Base-by-base conservation (phyloP, 2,797 vertebrate genomes). In the Propithecus perrieri region DNA sequence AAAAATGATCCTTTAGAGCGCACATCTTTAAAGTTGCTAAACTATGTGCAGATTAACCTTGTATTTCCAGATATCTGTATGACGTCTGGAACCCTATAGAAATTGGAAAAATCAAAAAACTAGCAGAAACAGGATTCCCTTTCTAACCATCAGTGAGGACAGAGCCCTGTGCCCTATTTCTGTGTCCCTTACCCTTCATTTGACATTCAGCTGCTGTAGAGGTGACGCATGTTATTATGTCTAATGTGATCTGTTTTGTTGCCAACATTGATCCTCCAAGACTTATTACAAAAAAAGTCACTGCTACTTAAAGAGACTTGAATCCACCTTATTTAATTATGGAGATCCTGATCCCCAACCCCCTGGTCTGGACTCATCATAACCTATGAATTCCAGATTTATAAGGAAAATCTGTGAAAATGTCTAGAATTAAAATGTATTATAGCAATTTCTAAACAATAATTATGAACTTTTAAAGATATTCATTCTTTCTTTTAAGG, bases 351-450 rank as follows among this genome's bases (percentile, higher is more conserved):
- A 41, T 67, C 46, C 18, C 18, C 28, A 53, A 35, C 5, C 2
- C 46, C 7, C 17, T 91, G 2, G 1, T 74, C 35, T 69, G 33
- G 35, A 61, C 28, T 65, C 24, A 9, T 69, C 7, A 50, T 78
- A 38, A 57, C 35, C 50, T 76, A 72, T 38, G 35, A 63, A 89
- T 71, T 89, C 46, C 59, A 76, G 69, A 80, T 76, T 71, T 50
- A 41, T 28, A 11, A 57, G 18, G 46, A 97, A 46, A 94, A 76
- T 14, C 24, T 57, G 38, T 28, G 26, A 75, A 76, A 85, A 41
- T 71, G 75, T 92, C 28, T 33, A 72, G 43, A 92, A 76, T 75
- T 92, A 89, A 94, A 89, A 46, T 75, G 48, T n/a, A 20, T 88
- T 59, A 35, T 6, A 30, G 3, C n/a, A 50, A 43, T 92, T 91